Evolutionary conservation across 1,140 invertebrate species (phyloP), one percentile per base, ranked within the genome.

Genomic region (Drosophila teissieri): DNA sequence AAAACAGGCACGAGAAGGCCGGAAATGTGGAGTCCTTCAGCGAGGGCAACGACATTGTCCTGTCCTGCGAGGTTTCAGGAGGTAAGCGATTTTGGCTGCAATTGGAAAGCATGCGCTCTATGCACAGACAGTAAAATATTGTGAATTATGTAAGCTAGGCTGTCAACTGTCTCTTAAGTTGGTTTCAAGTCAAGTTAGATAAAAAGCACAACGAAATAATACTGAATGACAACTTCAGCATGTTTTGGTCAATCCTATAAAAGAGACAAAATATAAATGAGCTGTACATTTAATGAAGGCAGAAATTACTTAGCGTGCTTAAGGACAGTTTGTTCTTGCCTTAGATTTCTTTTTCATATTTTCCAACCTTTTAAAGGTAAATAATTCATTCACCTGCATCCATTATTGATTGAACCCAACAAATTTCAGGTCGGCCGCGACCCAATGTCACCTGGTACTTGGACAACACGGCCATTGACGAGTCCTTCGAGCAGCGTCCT

Each of bases 21-120:
- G 96, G 95, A 93, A 93, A 96, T 61, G 94, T 96, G 73, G 97
- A 96, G 80, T 96, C 97, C 72, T 97, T 97, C 92, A 96, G 97
- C 84, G 97, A 98, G 93, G 97, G 96, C 37, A 95, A 95, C 39
- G 95, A 96, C 92, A 95, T 98, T 27, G 94, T 95, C 62, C 94
- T 98, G 17, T 95, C 96, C 70, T 98, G 97, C 92, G 96, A 98
- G 93, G 96, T 97, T 3, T 94, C 95, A 88, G 97, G 96, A 94
- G 97, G 97, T 98, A 94, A 95, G 95, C 2, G 1, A 17, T 53
- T 5, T 48, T 12, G 4, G 0, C 12, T 51, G 24, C 8, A 2
- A 2, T 27, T 4, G 1, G 5, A 49, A 15, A 48, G 10, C 8
- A 44, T 1, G 17, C 4, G 8, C 1, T 44, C 17, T 17, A 44